Base-by-base conservation (phyloP, 2,888 invertebrate genomes). In the Criorhina ranunculi region DNA sequence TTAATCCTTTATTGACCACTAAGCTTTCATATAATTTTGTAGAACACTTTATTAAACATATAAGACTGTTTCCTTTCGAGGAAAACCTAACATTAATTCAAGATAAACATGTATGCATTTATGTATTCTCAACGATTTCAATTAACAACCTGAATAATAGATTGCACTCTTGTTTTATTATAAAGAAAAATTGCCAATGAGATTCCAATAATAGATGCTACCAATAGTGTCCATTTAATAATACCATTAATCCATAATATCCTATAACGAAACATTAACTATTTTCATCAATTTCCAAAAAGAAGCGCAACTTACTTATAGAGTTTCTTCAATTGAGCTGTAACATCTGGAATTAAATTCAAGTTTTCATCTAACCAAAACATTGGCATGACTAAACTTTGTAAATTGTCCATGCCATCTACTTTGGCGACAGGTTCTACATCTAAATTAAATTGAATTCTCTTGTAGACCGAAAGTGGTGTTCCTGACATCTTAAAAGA, bases 311-410 rank as follows among this genome's bases (percentile, higher is more conserved):
- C 88, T 42, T 78, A 89, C 89, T 79, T 62, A 72, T 88, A 89
- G 35, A 89, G 86, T 57, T 88, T 87, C 24, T 88, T 85, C 15
- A 90, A 60, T 42, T 87, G 15, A 37, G 86, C 87, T 0, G 89
- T 88, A 7, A 88, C 75, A 2, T 69, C 57, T 29, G 87, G 86
- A 33, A 87, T 82, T 69, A 89, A 75, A 70, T 87, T 83, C 8
- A 88, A 89, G 1, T 95, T 94, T 94, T 96, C 96, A 88, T 96
- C 96, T 0, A 96, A 92, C 96, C 96, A 96, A 87, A 96, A 94
- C 2, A 96, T 44, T 0, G 96, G 96, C 44, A 94, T 91, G 0
- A 96, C 90, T 0, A 94, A 93, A 0, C 93, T 92, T 0, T 95
- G 94, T 2, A 96, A 91, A 31, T 94, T 93, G 86, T 95, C 94